These are phyloP conservation scores for Hermetia illucens DNA, from an alignment of 1,140 invertebrate genomes.

Conservation along the genomic window DNA sequence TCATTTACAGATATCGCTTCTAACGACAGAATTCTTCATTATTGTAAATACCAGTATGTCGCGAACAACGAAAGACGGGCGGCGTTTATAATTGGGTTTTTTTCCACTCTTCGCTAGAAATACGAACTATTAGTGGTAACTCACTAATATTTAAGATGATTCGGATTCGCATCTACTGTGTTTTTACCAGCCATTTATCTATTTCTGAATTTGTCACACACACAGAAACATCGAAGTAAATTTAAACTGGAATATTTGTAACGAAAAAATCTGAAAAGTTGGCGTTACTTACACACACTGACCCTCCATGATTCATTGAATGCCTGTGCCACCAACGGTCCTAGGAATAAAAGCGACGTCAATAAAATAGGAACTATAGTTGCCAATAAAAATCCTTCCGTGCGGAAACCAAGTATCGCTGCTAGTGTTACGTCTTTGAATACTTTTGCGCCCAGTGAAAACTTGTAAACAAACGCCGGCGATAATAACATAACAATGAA, in stretches of 20 bases:
- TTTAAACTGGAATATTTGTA: background rate
- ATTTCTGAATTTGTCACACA: too few relatives aligned
- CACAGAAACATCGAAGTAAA: too few relatives aligned
- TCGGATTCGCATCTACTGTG: too few relatives aligned
- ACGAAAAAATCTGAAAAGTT: background rate
- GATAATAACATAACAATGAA: constrained; percentile 64
- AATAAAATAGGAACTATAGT: constrained; percentile 59
- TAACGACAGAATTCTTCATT: too few relatives aligned
- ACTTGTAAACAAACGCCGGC: constrained; percentile 58
- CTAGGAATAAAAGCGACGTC: constrained; percentile 73
- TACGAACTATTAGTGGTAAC: too few relatives aligned
- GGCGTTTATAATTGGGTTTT: too few relatives aligned
- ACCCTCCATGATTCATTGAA: constrained; percentile 51
- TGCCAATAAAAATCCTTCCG: constrained; percentile 57
- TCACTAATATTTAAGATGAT: too few relatives aligned
- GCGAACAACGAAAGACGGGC: too few relatives aligned
- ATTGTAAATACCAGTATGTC: too few relatives aligned
- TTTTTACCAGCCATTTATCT: too few relatives aligned
- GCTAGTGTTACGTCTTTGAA: constrained; percentile 47
- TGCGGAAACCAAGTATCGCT: constrained; percentile 61
- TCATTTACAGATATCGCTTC: too few relatives aligned
- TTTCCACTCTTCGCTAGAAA: too few relatives aligned
- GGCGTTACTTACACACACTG: constrained; percentile 41
- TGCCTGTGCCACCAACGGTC: constrained; percentile 60
- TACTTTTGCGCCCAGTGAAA: constrained; percentile 42